Evolutionary conservation across 1,140 invertebrate species (phyloP), one percentile per base, ranked within the genome.

Genomic region (Achroia grisella): DNA sequence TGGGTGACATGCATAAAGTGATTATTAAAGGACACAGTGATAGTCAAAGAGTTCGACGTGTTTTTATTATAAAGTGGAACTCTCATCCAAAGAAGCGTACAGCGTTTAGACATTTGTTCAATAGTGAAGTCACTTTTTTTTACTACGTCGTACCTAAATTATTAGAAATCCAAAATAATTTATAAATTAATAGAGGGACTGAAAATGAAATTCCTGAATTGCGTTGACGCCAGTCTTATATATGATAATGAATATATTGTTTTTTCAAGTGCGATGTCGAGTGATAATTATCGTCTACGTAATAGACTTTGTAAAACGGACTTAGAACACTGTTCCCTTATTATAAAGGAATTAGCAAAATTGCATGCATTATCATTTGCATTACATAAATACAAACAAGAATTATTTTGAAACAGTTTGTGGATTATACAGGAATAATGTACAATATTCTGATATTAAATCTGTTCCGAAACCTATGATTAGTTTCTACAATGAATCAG

Each of bases 321-420:
- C 44, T 55, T 79, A 3, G 37, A 52, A 34, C 71, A 82, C 40
- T 63, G 66, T 4, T 55, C 52, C 1, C 39, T 83, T 9, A 69
- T 74, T 42, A 48, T 81, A 28, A 72, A 67, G 56, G 66, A 75
- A 50, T 56, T 84, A 36, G 82, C 72, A 1, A 82, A 81, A 64
- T 56, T 82, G 32, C 79, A 86, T 31, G 76, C 67, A 8, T 52
- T 82, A 14, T 81, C 73, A 4, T 84, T 81, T 48, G 67, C 59
- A 0, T 52, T 74, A 12, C 57, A 71, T 36, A n/a, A 60, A 60
- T 34, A 40, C 48, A 2, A 55, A 67, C 42, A 64, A 70, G 2
- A 33, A 44, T 29, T 54, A 65, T 28, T 73, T 79, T 62, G 40
- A 66, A 27, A 41, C 63, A 11, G 62, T 76, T 44, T 63, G 52